Evolutionary conservation across 2,888 invertebrate species (phyloP), one percentile per base, ranked within the genome.

Genomic region (Pammene fasciana): DNA sequence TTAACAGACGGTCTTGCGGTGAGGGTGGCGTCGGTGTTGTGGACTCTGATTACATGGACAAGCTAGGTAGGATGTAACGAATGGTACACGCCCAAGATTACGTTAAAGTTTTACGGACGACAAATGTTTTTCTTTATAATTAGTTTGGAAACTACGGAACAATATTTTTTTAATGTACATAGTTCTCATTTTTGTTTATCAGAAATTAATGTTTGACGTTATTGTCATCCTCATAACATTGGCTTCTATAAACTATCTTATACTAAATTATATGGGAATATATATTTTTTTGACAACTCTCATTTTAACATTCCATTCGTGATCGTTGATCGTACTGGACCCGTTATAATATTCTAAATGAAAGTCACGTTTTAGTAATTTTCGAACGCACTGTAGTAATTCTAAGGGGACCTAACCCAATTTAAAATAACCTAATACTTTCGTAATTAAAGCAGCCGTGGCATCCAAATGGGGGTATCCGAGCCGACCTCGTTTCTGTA

Each of bases 401-500:
- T 34, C 45, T 34, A 61, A 45, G 36, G 41, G 62, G n/a, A 52
- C 43, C 52, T 65, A 59, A 65, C 64, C 52, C 54, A 70, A 65
- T 60, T 70, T 60, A 54, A 60, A 60, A 60, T 60, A 62, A 72
- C 70, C 56, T 43, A 46, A 71, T 70, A 72, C 72, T 71, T 70
- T 71, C 73, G 75, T 79, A 80, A 82, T 80, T 81, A 82, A 80
- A 78, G 76, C 75, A 74, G 72, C 73, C 41, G 71, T 62, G 72
- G 72, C 70, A 75, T 75, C 75, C 74, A 74, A 75, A 73, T 75
- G 75, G 75, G 75, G 75, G 72, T 70, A 26, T 64, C 72, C 65
- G 34, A 41, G 46, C 68, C 64, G 70, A 60, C 73, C 77, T 81
- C 62, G 26, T 78, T 79, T 90, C 84, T 83, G 88, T 90, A 91